These are phyloP conservation scores for Chionomys nivalis DNA, from an alignment of 2,113 vertebrate genomes.

Conservation along the genomic window DNA sequence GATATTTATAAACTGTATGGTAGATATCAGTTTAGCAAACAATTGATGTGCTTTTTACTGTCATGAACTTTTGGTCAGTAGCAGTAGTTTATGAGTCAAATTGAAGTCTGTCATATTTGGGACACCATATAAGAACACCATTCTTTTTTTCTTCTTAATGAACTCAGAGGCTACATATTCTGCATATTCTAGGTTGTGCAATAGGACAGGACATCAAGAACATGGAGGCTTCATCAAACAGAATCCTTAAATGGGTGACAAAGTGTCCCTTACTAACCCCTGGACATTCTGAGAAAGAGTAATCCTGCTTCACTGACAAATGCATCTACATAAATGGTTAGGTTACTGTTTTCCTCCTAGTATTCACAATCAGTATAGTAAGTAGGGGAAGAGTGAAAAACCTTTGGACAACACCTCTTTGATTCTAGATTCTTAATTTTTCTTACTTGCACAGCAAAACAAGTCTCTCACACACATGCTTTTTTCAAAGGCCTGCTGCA, in stretches of 20 bases:
- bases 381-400: neutral
- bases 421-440: neutral
- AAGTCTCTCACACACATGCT: neutral
- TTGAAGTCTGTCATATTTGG: neutral
- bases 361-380: conserved; percentile 24
- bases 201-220: neutral
- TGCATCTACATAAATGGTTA: neutral
- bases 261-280: neutral
- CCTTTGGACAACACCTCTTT: conserved; percentile 33
- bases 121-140: conserved; percentile 6
- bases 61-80: neutral
- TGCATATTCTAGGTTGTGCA: neutral
- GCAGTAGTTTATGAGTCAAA: neutral
- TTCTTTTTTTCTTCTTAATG: neutral
- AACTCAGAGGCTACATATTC: conserved; percentile 28
- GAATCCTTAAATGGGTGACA: neutral
- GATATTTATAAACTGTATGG: neutral
- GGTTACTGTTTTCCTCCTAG: neutral
- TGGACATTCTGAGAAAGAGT: conserved; percentile 8
- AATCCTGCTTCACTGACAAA: neutral
- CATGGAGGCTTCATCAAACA: neutral
- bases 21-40: conserved; percentile 18
- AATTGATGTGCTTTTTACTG: neutral
- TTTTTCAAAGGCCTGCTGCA: neutral
- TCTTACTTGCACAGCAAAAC: neutral